phyloP scores from a whole-genome alignment of 2,113 vertebrate genomes.

The Varanus komodoensis region DNA sequence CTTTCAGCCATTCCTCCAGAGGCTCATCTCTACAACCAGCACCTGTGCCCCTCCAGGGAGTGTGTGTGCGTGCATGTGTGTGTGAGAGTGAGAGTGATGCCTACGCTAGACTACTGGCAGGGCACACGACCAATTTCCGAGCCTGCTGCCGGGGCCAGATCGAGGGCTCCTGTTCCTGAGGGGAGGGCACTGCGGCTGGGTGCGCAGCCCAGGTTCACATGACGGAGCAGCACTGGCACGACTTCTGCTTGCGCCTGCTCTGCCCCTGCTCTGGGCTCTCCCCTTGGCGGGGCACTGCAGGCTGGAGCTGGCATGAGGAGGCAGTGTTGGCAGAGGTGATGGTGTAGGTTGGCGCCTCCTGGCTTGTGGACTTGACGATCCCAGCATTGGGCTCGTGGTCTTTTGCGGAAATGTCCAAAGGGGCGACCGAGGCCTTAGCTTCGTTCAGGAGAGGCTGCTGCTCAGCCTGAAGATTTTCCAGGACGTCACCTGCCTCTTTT shows the following conservation, averaged over 20 bases:
- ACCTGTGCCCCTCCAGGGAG: not conserved
- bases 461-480: constrained; percentile 31
- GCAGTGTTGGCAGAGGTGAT: constrained; percentile 53
- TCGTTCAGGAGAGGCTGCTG: constrained; percentile 67
- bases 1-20: not conserved
- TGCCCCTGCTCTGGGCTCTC: constrained; percentile 42
- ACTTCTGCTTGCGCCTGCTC: constrained; percentile 64
- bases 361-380: constrained; percentile 7
- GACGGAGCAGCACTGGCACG: constrained; percentile 74
- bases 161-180: not conserved
- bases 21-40: not conserved
- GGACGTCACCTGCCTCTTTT: not conserved
- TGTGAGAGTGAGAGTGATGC: not conserved
- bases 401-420: not conserved
- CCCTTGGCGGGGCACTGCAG: not conserved
- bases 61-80: constrained; percentile 1
- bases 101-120: constrained; percentile 1
- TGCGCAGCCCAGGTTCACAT: constrained; percentile 61
- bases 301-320: constrained; percentile 39
- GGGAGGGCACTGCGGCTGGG: not conserved
- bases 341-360: constrained; percentile 24
- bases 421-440: not conserved
- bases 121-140: not conserved
- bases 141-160: not conserved
- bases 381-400: not conserved